Evolutionary conservation across 2,888 invertebrate species (phyloP).

Genomic region (Ethmia dodecea): DNA sequence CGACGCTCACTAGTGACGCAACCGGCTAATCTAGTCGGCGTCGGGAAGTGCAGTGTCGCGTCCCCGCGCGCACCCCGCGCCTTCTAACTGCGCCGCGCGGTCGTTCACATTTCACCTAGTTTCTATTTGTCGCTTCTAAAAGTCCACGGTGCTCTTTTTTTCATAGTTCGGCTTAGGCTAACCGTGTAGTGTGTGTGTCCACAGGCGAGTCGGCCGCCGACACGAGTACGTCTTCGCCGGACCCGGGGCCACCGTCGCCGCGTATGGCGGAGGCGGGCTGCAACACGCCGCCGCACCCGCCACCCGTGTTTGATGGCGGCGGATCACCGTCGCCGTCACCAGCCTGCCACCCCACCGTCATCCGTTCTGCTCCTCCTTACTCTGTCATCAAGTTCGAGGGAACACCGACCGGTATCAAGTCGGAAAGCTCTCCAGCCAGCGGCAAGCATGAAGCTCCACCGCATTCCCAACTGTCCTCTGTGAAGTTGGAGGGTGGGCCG

Average conservation of each 20-base stretch:
- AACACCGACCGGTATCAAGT: conserved; percentile 45
- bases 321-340: conserved; percentile 62
- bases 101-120: conserved; percentile 77
- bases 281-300: conserved; percentile 79
- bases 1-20: conserved; percentile 67
- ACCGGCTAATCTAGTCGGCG: conserved; percentile 75
- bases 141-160: conserved; percentile 60
- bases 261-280: conserved; percentile 83
- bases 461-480: conserved; percentile 59
- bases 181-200: conserved; percentile 50
- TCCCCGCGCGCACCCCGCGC: conserved; percentile 69
- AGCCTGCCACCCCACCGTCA: conserved; percentile 71
- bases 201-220: conserved; percentile 95
- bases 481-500: conserved; percentile 57
- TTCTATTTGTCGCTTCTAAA: conserved; percentile 68
- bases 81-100: conserved; percentile 63
- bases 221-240: conserved; percentile 95
- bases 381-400: conserved; percentile 81
- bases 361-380: conserved; percentile 75
- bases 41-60: conserved; percentile 78
- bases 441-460: conserved; percentile 41
- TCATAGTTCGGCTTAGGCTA: conserved; percentile 40
- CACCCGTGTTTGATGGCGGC: conserved; percentile 71
- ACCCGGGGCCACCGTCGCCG: conserved; percentile 91
- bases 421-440: conserved; percentile 43